These are phyloP conservation scores for Drosophila ironensis DNA, from an alignment of 1,140 invertebrate species.

Conservation along the genomic window DNA sequence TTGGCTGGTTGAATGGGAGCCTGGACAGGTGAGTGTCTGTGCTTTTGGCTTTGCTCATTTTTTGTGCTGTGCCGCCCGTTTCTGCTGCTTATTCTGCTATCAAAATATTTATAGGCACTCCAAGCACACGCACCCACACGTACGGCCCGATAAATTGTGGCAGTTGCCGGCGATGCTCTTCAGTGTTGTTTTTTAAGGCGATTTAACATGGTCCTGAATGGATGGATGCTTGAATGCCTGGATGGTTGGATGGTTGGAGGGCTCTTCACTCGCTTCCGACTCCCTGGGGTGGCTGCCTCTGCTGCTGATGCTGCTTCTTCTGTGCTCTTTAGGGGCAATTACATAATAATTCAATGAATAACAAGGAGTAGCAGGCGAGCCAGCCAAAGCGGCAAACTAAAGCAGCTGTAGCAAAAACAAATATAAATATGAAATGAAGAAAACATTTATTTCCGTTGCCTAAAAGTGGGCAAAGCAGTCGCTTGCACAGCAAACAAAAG, in stretches of 20 bases:
- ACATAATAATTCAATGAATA: constrained; percentile 75
- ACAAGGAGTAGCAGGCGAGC: constrained; percentile 32
- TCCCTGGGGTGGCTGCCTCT: too few species aligned
- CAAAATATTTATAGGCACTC: constrained; percentile 72
- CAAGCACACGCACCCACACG: constrained; percentile 4
- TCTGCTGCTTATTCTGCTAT: constrained; percentile 42
- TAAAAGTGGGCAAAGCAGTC: constrained; percentile 20
- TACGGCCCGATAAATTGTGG: constrained; percentile 32
- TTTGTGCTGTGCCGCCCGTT: constrained; percentile 1
- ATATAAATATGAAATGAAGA: constrained; percentile 31
- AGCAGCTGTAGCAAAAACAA: not conserved
- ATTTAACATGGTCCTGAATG: constrained; percentile 41
- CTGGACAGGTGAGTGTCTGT: constrained; percentile 66
- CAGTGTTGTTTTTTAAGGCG: constrained; percentile 13
- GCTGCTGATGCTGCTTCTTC: too few species aligned
- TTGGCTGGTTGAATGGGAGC: constrained; percentile 27
- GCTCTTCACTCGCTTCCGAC: too few species aligned
- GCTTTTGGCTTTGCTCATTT: constrained; percentile 52
- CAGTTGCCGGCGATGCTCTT: constrained; percentile 1
- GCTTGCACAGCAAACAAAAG: not conserved
- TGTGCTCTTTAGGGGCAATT: constrained; percentile 52
- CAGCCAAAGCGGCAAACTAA: not conserved
- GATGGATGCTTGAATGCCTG: constrained; percentile 5
- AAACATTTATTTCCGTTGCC: not conserved
- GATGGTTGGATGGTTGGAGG: constrained; percentile 1